Evolutionary conservation across 2,888 invertebrate species (phyloP), one percentile per base, ranked within the genome.

Genomic region (Andrena dorsata): DNA sequence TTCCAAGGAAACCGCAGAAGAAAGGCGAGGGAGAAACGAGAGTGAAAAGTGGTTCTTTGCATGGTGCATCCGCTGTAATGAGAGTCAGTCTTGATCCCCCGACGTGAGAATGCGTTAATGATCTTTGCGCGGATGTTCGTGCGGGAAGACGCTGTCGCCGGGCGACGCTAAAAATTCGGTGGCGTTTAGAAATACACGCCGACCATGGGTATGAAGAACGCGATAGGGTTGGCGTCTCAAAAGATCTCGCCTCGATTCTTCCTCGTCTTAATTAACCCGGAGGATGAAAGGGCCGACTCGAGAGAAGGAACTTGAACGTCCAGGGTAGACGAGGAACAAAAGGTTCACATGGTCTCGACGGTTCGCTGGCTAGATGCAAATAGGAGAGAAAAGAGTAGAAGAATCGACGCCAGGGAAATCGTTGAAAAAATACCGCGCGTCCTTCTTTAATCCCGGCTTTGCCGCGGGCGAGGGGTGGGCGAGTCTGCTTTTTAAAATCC

Each of bases 11-110:
- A 73, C 68, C 23, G 53, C 68, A 71, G 60, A 65, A 72, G 75
- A 78, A 65, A 72, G 51, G 16, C 63, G 58, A 64, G 51, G 60
- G n/a, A 58, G 47, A 71, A 61, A 60, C 53, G 66, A 51, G 30
- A 56, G 28, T 41, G 66, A 83, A 85, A 89, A 89, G 85, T 86
- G 86, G 86, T 87, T 82, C 82, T 85, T 87, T 83, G 80, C 80
- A 72, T 75, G 85, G 56, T 74, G 61, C 80, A 73, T 64, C 71
- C 71, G 61, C 73, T 75, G 76, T 88, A 82, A 85, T 58, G 82
- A 88, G 86, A 82, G 79, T 49, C 79, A 61, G 79, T 74, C 82
- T 83, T 72, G 80, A 81, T 85, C 65, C 80, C 69, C 56, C 66
- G 53, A 65, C 78, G 56, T 71, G 74, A 84, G 68, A 84, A 78